Evolutionary conservation across 2,797 vertebrate species (phyloP).

Genomic region (Falco rusticolus): DNA sequence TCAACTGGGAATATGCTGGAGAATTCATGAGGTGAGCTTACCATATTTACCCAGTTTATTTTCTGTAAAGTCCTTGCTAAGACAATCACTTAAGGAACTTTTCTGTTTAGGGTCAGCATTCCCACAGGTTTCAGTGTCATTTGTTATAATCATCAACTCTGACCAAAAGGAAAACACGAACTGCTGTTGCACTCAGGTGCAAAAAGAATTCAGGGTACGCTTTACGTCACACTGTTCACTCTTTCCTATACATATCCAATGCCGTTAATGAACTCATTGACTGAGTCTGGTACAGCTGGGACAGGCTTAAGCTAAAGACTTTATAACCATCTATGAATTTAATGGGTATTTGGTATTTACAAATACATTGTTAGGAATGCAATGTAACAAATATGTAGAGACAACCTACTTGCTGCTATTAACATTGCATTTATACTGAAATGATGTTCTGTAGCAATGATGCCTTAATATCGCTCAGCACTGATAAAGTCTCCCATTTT

Average conservation of each 20-base stretch:
- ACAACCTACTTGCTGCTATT: neutral
- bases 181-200: neutral
- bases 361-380: neutral
- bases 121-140: neutral
- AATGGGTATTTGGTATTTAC: neutral
- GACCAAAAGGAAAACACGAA: neutral
- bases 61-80: neutral
- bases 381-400: neutral
- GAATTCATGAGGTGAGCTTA: neutral
- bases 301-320: neutral
- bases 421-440: neutral
- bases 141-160: neutral
- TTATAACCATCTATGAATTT: neutral
- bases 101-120: neutral
- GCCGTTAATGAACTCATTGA: neutral
- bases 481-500: neutral
- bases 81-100: neutral
- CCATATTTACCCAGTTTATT: neutral
- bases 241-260: neutral
- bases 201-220: neutral
- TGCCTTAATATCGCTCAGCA: neutral
- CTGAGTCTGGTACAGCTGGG: neutral
- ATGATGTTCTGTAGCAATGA: fast-evolving
- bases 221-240: neutral
- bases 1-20: neutral